phyloP scores from a whole-genome alignment of 2,888 invertebrate species.

The Xanthia icteritia region DNA sequence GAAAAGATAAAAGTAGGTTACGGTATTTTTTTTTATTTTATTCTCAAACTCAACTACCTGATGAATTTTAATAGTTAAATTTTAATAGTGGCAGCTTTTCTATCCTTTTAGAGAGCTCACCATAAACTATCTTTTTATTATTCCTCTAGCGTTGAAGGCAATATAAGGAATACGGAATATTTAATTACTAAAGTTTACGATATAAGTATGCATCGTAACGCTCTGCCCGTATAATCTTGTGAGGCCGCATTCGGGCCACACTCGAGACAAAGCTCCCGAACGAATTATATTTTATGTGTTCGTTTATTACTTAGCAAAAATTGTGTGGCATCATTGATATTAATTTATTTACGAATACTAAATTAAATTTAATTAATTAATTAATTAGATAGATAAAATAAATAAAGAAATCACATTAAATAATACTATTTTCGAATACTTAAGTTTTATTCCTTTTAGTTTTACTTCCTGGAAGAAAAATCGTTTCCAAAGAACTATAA shows the following conservation, averaged over 20 bases:
- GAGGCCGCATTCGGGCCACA: conserved; percentile 21
- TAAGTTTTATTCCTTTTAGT: neutral
- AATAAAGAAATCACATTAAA: too few relatives aligned
- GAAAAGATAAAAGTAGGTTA: neutral
- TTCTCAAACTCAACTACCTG: neutral
- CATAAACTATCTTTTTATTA: conserved; percentile 47
- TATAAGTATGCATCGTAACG: conserved; percentile 57
- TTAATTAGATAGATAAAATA: too few relatives aligned
- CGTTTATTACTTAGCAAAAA: conserved; percentile 22
- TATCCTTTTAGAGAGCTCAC: conserved; percentile 25
- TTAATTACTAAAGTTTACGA: conserved; percentile 57
- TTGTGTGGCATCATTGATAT: conserved; percentile 14
- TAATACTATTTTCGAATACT: conserved; percentile 5
- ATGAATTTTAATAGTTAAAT: conserved; percentile 31
- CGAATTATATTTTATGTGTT: conserved; percentile 31
- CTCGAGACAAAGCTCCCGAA: conserved; percentile 18
- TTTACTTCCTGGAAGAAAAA: neutral
- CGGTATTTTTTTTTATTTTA: neutral
- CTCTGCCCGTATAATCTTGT: conserved; percentile 39
- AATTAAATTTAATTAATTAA: too few relatives aligned
- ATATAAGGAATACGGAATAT: conserved; percentile 61
- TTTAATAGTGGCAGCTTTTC: conserved; percentile 21
- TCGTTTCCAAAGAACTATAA: conserved; percentile 10
- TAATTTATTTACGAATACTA: conserved; percentile 8
- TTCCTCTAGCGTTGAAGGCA: conserved; percentile 51